Percentiles rank a stretch among this genome's conserved stretches.
Conservation (phyloP, 2,888 invertebrate genomes). For the Drosophila longiperda region DNA sequence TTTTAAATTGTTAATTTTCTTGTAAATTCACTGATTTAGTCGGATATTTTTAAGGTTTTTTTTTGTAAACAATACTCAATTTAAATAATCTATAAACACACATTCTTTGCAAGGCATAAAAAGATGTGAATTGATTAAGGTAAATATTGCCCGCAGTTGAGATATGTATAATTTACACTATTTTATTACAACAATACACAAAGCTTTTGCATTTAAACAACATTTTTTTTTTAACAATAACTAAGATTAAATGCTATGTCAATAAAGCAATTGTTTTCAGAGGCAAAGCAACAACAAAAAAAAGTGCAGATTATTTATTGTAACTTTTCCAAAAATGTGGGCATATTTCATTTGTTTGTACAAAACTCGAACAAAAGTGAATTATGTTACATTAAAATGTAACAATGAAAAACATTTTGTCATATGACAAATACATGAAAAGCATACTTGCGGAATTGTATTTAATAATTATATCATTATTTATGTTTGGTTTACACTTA, state of each 20-base stretch:
- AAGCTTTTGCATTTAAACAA: background rate
- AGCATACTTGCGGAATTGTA: background rate
- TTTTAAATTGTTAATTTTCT: background rate
- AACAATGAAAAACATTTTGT: slow-evolving; percentile 23
- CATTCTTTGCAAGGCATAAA: background rate
- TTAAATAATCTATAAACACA: background rate
- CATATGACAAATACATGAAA: background rate
- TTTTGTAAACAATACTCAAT: too few species aligned
- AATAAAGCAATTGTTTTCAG: background rate
- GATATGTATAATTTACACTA: background rate
- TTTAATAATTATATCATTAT: background rate
- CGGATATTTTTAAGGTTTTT: background rate
- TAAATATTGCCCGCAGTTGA: too few species aligned
- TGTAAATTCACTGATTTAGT: background rate
- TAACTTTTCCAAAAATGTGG: background rate
- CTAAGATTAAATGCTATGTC: background rate
- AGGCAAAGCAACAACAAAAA: background rate
- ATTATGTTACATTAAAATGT: slow-evolving; percentile 15
- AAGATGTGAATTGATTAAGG: background rate
- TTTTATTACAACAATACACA: background rate
- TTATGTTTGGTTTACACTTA: slow-evolving; percentile 9
- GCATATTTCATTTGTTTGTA: slow-evolving; percentile 25
- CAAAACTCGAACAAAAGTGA: slow-evolving; percentile 9
- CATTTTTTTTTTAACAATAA: background rate
- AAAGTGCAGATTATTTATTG: background rate